phyloP scores from a whole-genome alignment of 2,797 vertebrate species.

The Neosilurus hyrtlii region DNA sequence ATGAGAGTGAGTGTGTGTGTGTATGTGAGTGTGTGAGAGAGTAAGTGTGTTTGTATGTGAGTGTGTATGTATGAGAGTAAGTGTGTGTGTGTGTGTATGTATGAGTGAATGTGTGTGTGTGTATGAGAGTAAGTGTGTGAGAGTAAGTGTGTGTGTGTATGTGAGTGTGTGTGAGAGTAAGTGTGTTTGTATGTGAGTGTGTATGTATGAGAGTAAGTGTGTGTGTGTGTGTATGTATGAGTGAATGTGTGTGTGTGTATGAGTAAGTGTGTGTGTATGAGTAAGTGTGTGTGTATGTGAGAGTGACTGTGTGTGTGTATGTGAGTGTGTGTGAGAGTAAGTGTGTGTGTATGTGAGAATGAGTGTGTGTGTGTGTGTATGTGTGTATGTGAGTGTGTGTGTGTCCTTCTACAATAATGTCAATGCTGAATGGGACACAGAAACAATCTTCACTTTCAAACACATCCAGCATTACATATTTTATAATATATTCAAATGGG shows the following conservation, averaged over 20 bases:
- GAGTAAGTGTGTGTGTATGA: slow-evolving; percentile 51
- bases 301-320: slow-evolving; percentile 51
- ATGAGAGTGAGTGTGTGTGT: too few species aligned
- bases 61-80: background rate
- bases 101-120: too few species aligned
- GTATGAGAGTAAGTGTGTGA: too few species aligned
- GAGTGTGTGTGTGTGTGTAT: too few species aligned
- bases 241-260: slow-evolving; percentile 34
- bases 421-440: background rate
- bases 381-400: too few species aligned
- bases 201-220: too few species aligned
- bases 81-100: too few species aligned
- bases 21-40: too few species aligned
- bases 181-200: too few species aligned
- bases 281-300: slow-evolving; percentile 34
- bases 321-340: slow-evolving; percentile 32
- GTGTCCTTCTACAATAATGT: background rate
- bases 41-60: background rate
- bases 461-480: background rate
- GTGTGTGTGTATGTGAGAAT: slow-evolving; percentile 50
- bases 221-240: background rate
- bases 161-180: background rate
- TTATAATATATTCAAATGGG: too few species aligned
- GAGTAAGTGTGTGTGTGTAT: too few species aligned
- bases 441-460: background rate